Conservation (phyloP, 2,113 vertebrate species). For the Agelaius phoeniceus region DNA sequence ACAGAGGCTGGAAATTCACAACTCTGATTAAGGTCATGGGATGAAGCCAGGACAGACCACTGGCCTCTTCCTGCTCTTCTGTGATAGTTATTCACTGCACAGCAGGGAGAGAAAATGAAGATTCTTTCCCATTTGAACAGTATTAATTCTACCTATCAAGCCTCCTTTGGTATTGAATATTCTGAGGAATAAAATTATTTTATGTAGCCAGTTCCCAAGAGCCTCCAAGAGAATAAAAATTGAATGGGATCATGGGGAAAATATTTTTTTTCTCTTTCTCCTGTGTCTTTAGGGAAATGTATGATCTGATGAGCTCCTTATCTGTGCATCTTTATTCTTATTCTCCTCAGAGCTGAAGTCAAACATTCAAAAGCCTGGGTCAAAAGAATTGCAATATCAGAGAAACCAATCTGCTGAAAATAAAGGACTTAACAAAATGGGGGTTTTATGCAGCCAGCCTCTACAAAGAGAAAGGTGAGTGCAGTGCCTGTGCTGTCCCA, state of each 20-base stretch:
- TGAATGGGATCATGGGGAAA: neutral
- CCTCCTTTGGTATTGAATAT: neutral
- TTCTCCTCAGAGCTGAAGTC: neutral
- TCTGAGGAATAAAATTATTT: neutral
- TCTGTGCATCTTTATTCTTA: neutral
- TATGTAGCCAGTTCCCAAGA: neutral
- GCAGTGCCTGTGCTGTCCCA: neutral
- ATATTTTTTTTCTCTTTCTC: neutral
- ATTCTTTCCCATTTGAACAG: neutral
- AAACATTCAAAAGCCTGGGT: neutral
- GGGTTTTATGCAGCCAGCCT: neutral
- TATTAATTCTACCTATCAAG: neutral
- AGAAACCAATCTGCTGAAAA: constrained; percentile 17
- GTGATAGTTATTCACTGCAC: neutral
- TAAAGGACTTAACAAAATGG: neutral
- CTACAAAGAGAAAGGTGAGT: neutral
- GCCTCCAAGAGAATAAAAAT: neutral
- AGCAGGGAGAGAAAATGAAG: neutral
- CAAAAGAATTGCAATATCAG: neutral
- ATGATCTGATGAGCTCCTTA: neutral
- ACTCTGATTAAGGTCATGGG: neutral
- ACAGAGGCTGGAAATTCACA: neutral
- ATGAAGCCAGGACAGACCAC: neutral
- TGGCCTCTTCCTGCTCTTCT: neutral
- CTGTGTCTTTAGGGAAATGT: neutral